Evolutionary conservation across 2,113 vertebrate genomes (phyloP).

Genomic region (Oriolus oriolus): DNA sequence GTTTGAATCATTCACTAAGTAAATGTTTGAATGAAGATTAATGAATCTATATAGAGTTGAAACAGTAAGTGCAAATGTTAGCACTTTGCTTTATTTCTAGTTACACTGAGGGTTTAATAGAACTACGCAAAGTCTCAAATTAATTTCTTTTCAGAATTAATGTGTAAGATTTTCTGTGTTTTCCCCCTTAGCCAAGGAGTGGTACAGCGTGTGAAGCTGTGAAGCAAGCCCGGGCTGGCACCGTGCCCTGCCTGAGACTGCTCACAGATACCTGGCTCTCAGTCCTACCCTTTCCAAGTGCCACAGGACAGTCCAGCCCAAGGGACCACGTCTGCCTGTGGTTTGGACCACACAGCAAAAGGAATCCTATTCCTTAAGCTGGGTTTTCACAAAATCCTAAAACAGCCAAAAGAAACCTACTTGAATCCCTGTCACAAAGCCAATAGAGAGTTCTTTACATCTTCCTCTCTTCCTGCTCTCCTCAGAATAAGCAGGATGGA

Average conservation of each 20-base stretch:
- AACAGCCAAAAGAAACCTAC: neutral
- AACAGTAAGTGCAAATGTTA: neutral
- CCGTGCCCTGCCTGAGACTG: neutral
- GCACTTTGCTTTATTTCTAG: neutral
- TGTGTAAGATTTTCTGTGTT: neutral
- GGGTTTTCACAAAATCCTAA: neutral
- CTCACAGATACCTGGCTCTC: neutral
- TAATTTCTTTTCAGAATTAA: neutral
- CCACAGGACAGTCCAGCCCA: neutral
- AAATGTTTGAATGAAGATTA: conserved; percentile 14
- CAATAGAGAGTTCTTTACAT: neutral
- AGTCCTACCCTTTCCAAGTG: neutral
- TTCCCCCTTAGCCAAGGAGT: neutral
- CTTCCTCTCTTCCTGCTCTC: neutral
- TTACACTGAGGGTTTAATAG: neutral
- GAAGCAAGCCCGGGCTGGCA: fast-evolving
- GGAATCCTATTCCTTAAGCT: neutral
- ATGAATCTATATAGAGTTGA: neutral
- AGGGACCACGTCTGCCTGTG: neutral
- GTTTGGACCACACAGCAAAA: neutral
- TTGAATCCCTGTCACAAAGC: neutral
- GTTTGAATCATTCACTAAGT: neutral
- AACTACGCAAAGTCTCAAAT: neutral
- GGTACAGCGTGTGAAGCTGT: no score
- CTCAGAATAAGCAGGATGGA: neutral